Evolutionary conservation across 1,140 invertebrate genomes (phyloP), one percentile per base, ranked within the genome.

Genomic region (Saccostrea echinata): DNA sequence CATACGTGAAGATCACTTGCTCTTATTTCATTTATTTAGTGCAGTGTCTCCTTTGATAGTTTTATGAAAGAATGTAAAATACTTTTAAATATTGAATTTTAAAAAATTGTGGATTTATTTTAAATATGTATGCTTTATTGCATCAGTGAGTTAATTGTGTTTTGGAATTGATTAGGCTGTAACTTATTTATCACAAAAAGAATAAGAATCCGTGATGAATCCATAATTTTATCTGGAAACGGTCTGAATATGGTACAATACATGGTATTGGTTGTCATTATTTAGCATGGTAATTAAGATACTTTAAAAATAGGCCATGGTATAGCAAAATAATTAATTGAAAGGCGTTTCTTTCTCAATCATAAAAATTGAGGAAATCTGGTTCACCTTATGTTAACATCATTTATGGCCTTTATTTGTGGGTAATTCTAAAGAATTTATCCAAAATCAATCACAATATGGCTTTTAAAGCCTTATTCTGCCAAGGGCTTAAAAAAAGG

Each of bases 381-480:
- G 24, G 27, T 16, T 76, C 16, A 76, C 13, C 24, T 16, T 27
- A 61, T 76, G 27, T 30, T 76, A 16, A 76, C 30, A 76, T 30
- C 68, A 76, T 76, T 76, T 76, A 61, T 61, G 55, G 68, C 27
- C 30, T 27, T n/a, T 71, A 33, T 30, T 13, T 71, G 27, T 30
- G 27, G 24, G 64, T 71, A 30, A 71, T 71, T 30, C 11, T 76
- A 16, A 30, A 30, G 68, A 76, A 33, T 76, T 76, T 76, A 76
- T 76, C 68, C 24, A 30, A 33, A 76, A 76, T 76, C 68, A 76
- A 76, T 64, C 24, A 8, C 57, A 21, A 64, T 64, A 64, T 76
- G 68, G 68, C 8, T 76, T 76, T 76, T 76, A 76, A 76, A 76
- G 11, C 68, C 27, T 30, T 33, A 30, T 30, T 76, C 68, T 18